phyloP scores from a whole-genome alignment of 2,888 invertebrate species.

The Mylabris sibirica region DNA sequence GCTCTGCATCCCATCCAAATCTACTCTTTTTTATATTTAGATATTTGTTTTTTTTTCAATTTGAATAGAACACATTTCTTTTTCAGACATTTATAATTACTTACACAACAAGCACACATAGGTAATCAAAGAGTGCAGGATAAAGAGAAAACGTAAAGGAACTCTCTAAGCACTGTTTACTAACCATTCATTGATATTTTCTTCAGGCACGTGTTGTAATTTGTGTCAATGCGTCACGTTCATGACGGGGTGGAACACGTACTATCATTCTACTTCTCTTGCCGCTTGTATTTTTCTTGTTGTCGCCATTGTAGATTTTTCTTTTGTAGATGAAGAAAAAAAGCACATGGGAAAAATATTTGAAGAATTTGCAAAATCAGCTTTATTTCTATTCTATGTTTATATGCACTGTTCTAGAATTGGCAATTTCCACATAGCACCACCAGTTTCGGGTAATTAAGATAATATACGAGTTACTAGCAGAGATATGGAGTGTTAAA shows the following conservation, averaged over 20 bases:
- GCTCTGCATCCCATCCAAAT: neutral
- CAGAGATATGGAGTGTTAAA: slow-evolving; percentile 51
- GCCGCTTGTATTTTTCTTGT: slow-evolving; percentile 20
- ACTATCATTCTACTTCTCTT: slow-evolving; percentile 25
- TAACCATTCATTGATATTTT: slow-evolving; percentile 16
- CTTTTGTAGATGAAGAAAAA: too few relatives aligned
- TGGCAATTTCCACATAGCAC: slow-evolving; percentile 25
- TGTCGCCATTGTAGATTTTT: neutral
- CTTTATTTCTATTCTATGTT: too few relatives aligned
- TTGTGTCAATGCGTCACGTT: slow-evolving; percentile 28
- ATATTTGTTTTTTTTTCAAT: neutral
- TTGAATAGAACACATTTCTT: neutral
- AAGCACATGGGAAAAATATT: too few relatives aligned
- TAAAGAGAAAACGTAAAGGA: neutral
- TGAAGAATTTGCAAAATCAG: too few relatives aligned
- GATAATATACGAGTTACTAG: slow-evolving; percentile 47
- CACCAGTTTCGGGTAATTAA: slow-evolving; percentile 40
- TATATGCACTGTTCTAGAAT: neutral
- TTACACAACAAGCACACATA: neutral
- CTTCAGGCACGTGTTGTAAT: slow-evolving; percentile 21
- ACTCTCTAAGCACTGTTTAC: slow-evolving; percentile 3
- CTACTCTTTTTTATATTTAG: neutral
- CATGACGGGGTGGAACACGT: slow-evolving; percentile 24
- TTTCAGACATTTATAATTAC: neutral
- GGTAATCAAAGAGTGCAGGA: neutral